Evolutionary conservation across 2,113 vertebrate species (phyloP).

Genomic region (Chiloscyllium plagiosum): DNA sequence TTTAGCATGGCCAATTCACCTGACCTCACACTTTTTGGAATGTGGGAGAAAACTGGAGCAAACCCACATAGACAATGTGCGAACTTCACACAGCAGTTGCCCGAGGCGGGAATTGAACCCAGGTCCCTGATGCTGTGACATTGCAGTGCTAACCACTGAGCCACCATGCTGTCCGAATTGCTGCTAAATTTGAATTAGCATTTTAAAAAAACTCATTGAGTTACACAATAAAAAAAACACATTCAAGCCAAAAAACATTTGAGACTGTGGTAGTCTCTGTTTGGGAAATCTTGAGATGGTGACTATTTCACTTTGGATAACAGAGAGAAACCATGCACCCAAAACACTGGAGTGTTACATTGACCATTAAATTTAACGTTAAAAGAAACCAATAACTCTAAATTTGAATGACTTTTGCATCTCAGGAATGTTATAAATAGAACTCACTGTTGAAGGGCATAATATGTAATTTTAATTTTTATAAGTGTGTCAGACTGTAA

Average conservation of each 20-base stretch:
- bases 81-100: no score
- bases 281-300: not conserved
- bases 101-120: no score
- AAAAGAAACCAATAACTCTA: no score
- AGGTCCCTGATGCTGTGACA: no score
- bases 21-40: no score
- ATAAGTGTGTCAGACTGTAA: not conserved
- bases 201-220: not conserved
- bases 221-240: not conserved
- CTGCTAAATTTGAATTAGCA: not conserved
- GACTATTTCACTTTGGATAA: not conserved
- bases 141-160: no score
- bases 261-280: not conserved
- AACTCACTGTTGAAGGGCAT: not conserved
- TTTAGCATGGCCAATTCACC: no score
- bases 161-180: not conserved
- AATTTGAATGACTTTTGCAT: no score
- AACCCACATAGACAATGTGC: no score
- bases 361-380: not conserved
- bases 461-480: not conserved
- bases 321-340: not conserved
- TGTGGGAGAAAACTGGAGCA: no score
- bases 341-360: not conserved
- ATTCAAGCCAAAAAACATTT: not conserved
- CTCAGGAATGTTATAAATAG: not conserved